Conservation (phyloP, 1,140 invertebrate genomes). For the Rhyacophila brunnea region DNA sequence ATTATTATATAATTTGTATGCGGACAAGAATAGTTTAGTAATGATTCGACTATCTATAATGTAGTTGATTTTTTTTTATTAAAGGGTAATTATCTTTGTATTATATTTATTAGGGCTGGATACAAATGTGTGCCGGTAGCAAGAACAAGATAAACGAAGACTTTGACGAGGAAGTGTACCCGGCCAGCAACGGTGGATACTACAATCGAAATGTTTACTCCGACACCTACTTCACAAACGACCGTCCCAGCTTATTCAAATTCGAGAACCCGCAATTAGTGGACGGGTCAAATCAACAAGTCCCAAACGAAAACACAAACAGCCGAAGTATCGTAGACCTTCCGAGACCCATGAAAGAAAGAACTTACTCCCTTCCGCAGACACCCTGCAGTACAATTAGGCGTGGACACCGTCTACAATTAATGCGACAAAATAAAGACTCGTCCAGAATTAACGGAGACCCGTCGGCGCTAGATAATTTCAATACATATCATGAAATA, state of each 20-base stretch:
- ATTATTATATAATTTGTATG: no score
- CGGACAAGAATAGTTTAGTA: no score
- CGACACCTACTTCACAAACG: constrained; percentile 55
- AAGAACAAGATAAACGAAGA: constrained; percentile 44
- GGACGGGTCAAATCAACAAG: constrained; percentile 33
- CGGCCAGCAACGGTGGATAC: constrained; percentile 60
- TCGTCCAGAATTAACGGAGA: constrained; percentile 13
- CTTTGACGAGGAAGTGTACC: constrained; percentile 53
- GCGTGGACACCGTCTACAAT: constrained; percentile 44
- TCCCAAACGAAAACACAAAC: constrained; percentile 18
- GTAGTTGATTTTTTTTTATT: no score
- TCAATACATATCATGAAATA: constrained; percentile 28
- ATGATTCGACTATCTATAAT: no score
- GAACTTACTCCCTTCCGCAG: constrained; percentile 31
- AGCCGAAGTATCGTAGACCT: neutral
- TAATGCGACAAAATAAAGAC: constrained; percentile 37
- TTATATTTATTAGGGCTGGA: no score
- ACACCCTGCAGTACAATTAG: constrained; percentile 37
- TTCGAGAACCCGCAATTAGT: constrained; percentile 40
- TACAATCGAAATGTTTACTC: constrained; percentile 62
- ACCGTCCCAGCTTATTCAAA: constrained; percentile 26
- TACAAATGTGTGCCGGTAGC: constrained; percentile 45
- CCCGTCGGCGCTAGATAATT: neutral
- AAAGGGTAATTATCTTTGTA: no score
- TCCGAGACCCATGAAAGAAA: constrained; percentile 35